Evolutionary conservation across 2,888 invertebrate species (phyloP).

Genomic region (Lymantria dispar): DNA sequence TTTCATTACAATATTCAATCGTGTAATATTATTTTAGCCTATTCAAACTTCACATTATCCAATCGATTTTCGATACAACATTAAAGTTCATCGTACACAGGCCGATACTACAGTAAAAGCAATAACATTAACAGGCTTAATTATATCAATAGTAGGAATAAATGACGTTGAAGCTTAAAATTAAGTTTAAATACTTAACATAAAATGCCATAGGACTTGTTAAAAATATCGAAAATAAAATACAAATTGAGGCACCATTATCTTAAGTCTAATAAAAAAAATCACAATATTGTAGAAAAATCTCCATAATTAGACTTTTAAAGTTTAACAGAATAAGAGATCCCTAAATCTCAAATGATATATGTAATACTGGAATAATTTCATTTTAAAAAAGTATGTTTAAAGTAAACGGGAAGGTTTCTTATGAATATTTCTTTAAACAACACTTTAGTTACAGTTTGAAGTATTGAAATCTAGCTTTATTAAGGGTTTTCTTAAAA

Average conservation of each 20-base stretch:
- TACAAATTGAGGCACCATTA: constrained; percentile 67
- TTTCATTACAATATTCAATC: constrained; percentile 44
- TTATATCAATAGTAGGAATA: not conserved
- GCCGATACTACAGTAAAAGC: not conserved
- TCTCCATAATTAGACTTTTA: not conserved
- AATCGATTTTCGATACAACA: not conserved
- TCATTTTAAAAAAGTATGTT: not conserved
- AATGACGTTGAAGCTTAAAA: constrained; percentile 23
- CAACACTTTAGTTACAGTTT: not conserved
- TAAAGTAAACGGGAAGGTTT: not conserved
- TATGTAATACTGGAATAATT: not conserved
- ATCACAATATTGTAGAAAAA: constrained; percentile 10
- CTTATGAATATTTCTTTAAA: not conserved
- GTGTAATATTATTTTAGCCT: constrained; percentile 7
- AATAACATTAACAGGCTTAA: not conserved
- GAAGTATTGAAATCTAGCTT: not conserved
- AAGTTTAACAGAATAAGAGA: not conserved
- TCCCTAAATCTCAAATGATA: not conserved
- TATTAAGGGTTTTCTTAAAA: not conserved
- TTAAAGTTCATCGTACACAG: constrained; percentile 3
- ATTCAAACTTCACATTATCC: constrained; percentile 5
- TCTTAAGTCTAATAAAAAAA: constrained; percentile 62
- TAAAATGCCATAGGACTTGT: constrained; percentile 17
- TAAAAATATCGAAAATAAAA: constrained; percentile 35
- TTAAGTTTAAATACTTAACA: constrained; percentile 35